These are phyloP conservation scores for Lasioglossum pauxillum DNA, from an alignment of 2,888 invertebrate species.

Conservation along the genomic window DNA sequence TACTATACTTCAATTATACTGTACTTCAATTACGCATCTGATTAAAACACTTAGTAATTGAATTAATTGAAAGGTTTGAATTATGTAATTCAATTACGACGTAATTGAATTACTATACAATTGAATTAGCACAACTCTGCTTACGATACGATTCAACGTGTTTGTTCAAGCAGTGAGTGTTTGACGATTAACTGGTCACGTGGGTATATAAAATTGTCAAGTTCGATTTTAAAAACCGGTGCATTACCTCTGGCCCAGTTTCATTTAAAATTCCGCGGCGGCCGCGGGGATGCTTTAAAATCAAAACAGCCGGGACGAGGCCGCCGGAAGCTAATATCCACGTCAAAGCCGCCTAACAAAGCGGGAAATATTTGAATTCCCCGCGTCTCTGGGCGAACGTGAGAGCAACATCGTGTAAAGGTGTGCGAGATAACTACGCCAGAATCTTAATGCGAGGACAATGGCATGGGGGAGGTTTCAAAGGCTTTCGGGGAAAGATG, in stretches of 20 bases:
- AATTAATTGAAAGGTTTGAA: too few relatives aligned
- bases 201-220: too few relatives aligned
- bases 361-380: not conserved
- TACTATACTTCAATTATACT: too few relatives aligned
- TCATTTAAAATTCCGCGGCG: not conserved
- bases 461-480: not conserved
- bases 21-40: too few relatives aligned
- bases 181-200: too few relatives aligned
- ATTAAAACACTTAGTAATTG: too few relatives aligned
- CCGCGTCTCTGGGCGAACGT: not conserved
- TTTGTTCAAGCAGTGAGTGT: too few relatives aligned
- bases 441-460: conserved; percentile 2
- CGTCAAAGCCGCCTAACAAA: not conserved
- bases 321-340: not conserved
- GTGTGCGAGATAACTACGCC: not conserved
- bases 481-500: not conserved
- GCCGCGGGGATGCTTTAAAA: not conserved
- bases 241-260: not conserved
- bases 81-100: too few relatives aligned
- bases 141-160: too few relatives aligned
- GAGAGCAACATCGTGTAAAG: not conserved
- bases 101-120: too few relatives aligned
- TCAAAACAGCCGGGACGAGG: not conserved
- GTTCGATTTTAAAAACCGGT: not conserved
- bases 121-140: too few relatives aligned